phyloP scores from a whole-genome alignment of 2,888 invertebrate genomes.

The Pseudanteris insignis region DNA sequence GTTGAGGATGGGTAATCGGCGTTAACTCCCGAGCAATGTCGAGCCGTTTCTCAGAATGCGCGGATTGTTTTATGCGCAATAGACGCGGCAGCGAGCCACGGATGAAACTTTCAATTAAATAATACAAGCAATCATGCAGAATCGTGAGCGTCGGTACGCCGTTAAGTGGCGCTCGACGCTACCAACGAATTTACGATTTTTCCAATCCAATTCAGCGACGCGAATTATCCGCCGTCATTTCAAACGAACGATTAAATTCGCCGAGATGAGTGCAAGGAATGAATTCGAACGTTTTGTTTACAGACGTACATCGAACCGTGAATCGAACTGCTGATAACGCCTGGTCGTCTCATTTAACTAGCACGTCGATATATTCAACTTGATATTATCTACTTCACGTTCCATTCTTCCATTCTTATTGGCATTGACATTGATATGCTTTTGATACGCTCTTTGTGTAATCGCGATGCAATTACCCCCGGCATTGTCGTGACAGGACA shows the following conservation, averaged over 20 bases:
- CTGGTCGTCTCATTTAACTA: not conserved
- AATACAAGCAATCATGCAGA: conserved; percentile 33
- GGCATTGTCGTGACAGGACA: conserved; percentile 20
- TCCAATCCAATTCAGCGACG: too few species aligned
- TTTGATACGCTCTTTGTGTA: conserved; percentile 31
- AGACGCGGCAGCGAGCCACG: conserved; percentile 20
- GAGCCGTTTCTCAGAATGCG: conserved; percentile 33
- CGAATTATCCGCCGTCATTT: too few species aligned
- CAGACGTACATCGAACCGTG: too few species aligned
- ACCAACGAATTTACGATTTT: conserved; percentile 27
- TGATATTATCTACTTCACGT: conserved; percentile 14
- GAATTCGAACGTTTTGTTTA: too few species aligned
- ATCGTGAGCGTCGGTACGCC: conserved; percentile 9
- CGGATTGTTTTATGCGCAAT: conserved; percentile 31
- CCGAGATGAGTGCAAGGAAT: too few species aligned
- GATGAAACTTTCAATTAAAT: conserved; percentile 32
- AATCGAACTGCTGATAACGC: too few species aligned
- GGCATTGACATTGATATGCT: conserved; percentile 29
- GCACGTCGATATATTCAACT: not conserved
- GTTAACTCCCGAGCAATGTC: conserved; percentile 14
- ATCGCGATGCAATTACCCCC: conserved; percentile 17
- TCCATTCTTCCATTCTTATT: conserved; percentile 6
- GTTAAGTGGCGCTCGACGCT: not conserved
- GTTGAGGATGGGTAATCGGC: conserved; percentile 35
- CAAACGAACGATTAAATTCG: too few species aligned